These are phyloP conservation scores for Scatophagus argus DNA, from an alignment of 2,113 vertebrate genomes.

Conservation along the genomic window DNA sequence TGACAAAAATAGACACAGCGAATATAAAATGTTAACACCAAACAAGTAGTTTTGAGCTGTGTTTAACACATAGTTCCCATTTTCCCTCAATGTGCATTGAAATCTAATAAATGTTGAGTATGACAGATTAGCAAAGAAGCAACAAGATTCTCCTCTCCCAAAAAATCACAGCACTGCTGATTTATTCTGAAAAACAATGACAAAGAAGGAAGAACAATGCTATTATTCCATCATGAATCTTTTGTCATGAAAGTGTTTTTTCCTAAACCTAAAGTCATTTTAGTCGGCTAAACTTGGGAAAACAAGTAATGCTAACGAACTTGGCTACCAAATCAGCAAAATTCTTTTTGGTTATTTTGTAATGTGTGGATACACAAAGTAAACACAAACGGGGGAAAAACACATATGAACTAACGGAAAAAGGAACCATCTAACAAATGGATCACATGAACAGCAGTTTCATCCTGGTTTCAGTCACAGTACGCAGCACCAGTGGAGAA, in stretches of 20 bases:
- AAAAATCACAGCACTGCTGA: no score
- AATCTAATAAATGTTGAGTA: background rate
- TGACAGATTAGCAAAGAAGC: no score
- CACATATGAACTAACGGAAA: background rate
- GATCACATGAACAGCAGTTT: background rate
- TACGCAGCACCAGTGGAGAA: background rate
- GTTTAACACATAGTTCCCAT: no score
- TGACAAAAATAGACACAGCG: constrained; percentile 10
- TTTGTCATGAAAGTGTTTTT: background rate
- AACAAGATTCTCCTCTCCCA: no score
- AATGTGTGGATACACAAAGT: no score
- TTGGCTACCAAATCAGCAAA: background rate
- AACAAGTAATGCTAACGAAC: background rate
- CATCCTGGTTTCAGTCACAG: background rate
- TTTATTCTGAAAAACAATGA: no score
- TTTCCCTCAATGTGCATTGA: no score
- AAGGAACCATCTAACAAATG: background rate
- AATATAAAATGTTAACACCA: background rate
- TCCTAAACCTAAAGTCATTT: background rate
- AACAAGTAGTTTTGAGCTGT: background rate
- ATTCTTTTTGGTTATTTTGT: background rate
- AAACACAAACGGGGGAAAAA: background rate
- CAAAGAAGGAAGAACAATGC: no score
- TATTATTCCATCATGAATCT: no score
- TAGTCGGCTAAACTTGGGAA: background rate